These are phyloP conservation scores for Sorex fumeus DNA, from an alignment of 2,113 vertebrate species.

Conservation along the genomic window DNA sequence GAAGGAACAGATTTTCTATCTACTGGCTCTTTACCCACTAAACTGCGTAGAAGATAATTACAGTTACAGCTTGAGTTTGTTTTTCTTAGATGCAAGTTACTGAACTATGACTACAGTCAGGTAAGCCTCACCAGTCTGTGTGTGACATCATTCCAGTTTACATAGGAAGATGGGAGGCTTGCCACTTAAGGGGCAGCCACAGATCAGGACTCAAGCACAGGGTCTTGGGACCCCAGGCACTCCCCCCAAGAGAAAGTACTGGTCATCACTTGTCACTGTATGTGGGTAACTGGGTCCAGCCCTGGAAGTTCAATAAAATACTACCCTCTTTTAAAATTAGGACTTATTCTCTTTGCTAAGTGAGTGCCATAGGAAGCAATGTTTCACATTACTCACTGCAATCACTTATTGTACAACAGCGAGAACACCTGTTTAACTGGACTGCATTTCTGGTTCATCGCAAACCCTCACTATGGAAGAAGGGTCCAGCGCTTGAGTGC, in stretches of 20 bases:
- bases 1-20: neutral
- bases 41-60: neutral
- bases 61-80: neutral
- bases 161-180: slow-evolving; percentile 18
- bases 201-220: neutral
- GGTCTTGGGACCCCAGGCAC: neutral
- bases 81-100: neutral
- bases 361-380: neutral
- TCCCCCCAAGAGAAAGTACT: no score
- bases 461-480: neutral
- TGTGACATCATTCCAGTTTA: neutral
- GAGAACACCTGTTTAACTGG: neutral
- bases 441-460: neutral
- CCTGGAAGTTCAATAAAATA: neutral
- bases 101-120: no score
- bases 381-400: neutral
- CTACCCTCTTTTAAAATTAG: neutral
- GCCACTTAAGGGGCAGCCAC: neutral
- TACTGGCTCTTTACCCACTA: neutral
- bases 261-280: neutral
- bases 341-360: slow-evolving; percentile 15
- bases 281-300: neutral
- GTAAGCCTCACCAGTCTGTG: neutral
- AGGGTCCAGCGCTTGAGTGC: neutral
- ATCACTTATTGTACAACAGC: neutral